Percentiles rank a stretch among this genome's conserved stretches.
Evolutionary conservation across 2,797 vertebrate species (phyloP).

Genomic region (Cheirogaleus major): DNA sequence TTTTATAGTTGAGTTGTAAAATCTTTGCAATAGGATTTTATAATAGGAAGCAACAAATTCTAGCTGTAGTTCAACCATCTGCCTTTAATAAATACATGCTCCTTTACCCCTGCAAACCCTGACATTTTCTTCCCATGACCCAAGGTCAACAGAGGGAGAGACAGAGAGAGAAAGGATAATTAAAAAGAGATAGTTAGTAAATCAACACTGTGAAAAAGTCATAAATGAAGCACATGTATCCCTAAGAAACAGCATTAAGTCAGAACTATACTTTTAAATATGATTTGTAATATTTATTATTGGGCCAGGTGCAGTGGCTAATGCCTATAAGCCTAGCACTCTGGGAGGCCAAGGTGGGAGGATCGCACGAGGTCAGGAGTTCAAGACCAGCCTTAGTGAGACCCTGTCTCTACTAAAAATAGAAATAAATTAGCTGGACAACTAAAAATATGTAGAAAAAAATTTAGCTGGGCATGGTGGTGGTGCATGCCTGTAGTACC

Average conservation of each 20-base stretch:
- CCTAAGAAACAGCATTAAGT: conserved; percentile 88
- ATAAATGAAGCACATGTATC: conserved; percentile 91
- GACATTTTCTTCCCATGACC: conserved; percentile 90
- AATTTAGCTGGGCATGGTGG: too few species aligned
- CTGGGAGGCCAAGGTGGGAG: too few species aligned
- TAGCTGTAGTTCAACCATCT: conserved; percentile 1
- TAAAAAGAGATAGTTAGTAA: conserved; percentile 69
- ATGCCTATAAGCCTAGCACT: too few species aligned
- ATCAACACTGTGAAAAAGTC: conserved; percentile 85
- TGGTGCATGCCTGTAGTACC: too few species aligned
- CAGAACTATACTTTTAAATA: conserved; percentile 89
- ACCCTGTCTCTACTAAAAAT: too few species aligned
- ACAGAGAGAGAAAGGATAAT: conserved; percentile 41
- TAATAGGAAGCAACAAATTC: conserved; percentile 42
- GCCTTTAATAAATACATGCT: conserved; percentile 41
- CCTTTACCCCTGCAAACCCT: conserved; percentile 81
- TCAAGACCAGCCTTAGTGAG: too few species aligned
- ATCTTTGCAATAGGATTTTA: conserved; percentile 44
- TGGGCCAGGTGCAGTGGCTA: too few species aligned
- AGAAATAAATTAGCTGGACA: too few species aligned
- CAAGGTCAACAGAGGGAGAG: conserved; percentile 82
- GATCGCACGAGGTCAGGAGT: too few species aligned
- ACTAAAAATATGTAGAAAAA: too few species aligned
- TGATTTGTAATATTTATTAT: conserved; percentile 92
- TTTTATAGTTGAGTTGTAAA: conserved; percentile 46